Percentiles rank a stretch among this genome's conserved stretches.
phyloP scores from a whole-genome alignment of 2,888 invertebrate genomes.

The Cephus sareptanus region DNA sequence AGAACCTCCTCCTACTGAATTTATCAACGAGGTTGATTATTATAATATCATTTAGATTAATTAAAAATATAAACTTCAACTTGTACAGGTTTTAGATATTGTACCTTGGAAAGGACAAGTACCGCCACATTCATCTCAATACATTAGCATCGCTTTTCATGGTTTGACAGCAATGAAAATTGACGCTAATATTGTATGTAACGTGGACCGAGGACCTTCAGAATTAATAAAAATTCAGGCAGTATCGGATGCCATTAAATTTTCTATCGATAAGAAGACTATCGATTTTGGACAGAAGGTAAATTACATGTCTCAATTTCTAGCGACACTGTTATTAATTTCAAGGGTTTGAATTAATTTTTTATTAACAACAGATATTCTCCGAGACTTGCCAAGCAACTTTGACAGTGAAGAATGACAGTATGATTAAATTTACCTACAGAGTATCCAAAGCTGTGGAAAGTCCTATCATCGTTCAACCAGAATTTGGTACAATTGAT shows the following conservation, averaged over 20 bases:
- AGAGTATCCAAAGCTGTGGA: neutral
- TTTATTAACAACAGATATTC: constrained; percentile 52
- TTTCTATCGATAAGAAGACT: constrained; percentile 63
- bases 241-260: constrained; percentile 68
- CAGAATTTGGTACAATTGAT: constrained; percentile 60
- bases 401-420: constrained; percentile 67
- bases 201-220: constrained; percentile 71
- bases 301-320: constrained; percentile 14
- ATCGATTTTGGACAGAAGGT: constrained; percentile 66
- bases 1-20: constrained; percentile 14
- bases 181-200: constrained; percentile 67
- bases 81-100: constrained; percentile 34
- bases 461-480: constrained; percentile 28
- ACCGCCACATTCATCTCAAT: constrained; percentile 34
- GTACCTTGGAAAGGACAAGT: constrained; percentile 36
- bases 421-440: constrained; percentile 67
- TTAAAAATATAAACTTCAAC: neutral
- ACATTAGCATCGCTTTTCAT: constrained; percentile 38
- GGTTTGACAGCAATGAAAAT: constrained; percentile 50
- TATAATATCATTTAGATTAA: constrained; percentile 4
- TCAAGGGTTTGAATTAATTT: neutral
- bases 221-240: constrained; percentile 69
- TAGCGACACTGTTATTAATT: neutral
- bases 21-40: constrained; percentile 33
- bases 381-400: constrained; percentile 53